These are phyloP conservation scores for Heliornis fulica DNA, from an alignment of 2,113 vertebrate species.

Conservation along the genomic window DNA sequence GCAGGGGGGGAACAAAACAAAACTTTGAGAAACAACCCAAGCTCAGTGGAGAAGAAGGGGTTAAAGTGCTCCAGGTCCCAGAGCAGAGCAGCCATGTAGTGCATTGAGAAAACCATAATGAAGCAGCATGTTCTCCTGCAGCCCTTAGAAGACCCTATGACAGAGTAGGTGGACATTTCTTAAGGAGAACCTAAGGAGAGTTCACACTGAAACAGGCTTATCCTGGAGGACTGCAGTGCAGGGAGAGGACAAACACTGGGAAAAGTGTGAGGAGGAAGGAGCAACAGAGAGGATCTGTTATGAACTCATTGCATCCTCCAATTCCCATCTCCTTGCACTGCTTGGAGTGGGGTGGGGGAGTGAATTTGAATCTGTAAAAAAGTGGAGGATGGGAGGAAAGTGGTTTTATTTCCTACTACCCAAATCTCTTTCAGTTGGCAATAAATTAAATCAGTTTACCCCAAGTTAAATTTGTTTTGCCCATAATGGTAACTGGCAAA, in stretches of 20 bases:
- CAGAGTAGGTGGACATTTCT: background rate
- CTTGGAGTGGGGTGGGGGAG: background rate
- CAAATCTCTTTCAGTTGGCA: background rate
- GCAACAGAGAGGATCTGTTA: background rate
- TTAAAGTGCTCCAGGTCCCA: background rate
- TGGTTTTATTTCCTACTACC: background rate
- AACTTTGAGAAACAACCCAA: background rate
- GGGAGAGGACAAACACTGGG: background rate
- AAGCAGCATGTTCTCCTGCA: background rate
- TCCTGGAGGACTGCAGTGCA: background rate
- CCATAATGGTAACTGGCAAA: accelerated
- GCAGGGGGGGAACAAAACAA: background rate
- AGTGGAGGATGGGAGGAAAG: background rate
- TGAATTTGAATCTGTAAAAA: background rate
- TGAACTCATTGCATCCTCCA: background rate
- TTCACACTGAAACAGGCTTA: accelerated
- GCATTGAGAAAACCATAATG: background rate
- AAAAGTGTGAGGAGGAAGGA: background rate
- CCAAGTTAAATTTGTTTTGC: background rate
- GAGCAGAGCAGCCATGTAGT: background rate
- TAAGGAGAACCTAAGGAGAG: background rate
- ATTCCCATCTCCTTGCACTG: background rate
- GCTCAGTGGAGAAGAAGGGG: background rate
- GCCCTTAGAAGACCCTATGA: background rate
- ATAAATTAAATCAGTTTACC: background rate